Evolutionary conservation across 2,888 invertebrate genomes (phyloP).

Genomic region (Chloromyia formosa): DNA sequence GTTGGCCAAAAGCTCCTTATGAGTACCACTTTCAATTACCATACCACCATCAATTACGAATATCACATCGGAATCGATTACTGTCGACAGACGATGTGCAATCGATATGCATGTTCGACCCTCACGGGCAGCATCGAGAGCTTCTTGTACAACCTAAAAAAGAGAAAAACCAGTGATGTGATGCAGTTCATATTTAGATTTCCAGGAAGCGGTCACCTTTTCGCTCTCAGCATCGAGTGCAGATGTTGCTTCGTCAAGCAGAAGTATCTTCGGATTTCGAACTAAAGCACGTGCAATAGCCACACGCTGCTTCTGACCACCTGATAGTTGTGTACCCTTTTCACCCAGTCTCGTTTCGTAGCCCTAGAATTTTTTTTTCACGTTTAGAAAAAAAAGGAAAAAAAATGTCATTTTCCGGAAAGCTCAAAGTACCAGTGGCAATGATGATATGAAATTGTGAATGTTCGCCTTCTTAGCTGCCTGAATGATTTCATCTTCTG

Average conservation of each 20-base stretch:
- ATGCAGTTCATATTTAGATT: too few relatives aligned
- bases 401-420: too few relatives aligned
- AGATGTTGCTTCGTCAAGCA: too few relatives aligned
- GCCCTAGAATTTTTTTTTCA: slow-evolving; percentile 66
- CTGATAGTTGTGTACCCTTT: slow-evolving; percentile 78
- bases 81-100: slow-evolving; percentile 85
- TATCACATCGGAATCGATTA: slow-evolving; percentile 81
- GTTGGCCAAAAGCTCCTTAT: slow-evolving; percentile 70
- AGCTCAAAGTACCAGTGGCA: slow-evolving; percentile 72
- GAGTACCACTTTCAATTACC: slow-evolving; percentile 77
- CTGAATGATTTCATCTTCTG: slow-evolving; percentile 77
- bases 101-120: slow-evolving; percentile 88
- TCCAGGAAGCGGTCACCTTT: too few relatives aligned
- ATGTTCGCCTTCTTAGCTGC: slow-evolving; percentile 87
- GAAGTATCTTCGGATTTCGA: too few relatives aligned
- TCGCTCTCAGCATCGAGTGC: too few relatives aligned
- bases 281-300: too few relatives aligned
- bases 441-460: slow-evolving; percentile 79
- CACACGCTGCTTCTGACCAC: too few relatives aligned
- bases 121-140: slow-evolving; percentile 80
- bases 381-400: too few relatives aligned
- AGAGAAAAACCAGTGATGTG: too few relatives aligned
- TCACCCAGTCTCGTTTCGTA: slow-evolving; percentile 83
- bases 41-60: slow-evolving; percentile 76
- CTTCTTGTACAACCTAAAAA: slow-evolving; percentile 90